A percentile compares a stretch with the other conserved stretches of the same genome.
These are phyloP conservation scores for Sphecodes monilicornis DNA, from an alignment of 2,888 invertebrate species.

Conservation along the genomic window DNA sequence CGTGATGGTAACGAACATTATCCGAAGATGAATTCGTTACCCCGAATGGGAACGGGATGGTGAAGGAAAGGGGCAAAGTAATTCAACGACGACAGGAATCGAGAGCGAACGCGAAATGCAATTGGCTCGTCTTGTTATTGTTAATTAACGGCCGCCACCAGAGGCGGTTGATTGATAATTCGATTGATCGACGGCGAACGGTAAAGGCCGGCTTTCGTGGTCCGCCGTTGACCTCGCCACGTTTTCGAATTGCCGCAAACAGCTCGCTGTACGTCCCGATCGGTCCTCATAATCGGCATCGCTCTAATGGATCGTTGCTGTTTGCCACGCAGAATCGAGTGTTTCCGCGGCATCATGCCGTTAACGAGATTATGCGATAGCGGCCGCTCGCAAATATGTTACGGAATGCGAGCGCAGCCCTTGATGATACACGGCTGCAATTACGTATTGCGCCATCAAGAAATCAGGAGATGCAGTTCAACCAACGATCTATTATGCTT, in stretches of 20 bases:
- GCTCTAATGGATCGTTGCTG: conserved; percentile 64
- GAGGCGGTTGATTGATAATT: conserved; percentile 67
- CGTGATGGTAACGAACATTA: not conserved
- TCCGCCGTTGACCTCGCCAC: conserved; percentile 14
- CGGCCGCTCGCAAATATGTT: conserved; percentile 54
- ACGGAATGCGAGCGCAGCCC: conserved; percentile 14
- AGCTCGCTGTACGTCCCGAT: conserved; percentile 25
- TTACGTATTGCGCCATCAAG: conserved; percentile 23
- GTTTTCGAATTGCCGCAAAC: conserved; percentile 51
- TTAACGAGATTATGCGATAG: conserved; percentile 64
- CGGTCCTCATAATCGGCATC: conserved; percentile 46
- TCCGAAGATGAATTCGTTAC: conserved; percentile 29
- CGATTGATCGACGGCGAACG: conserved; percentile 48
- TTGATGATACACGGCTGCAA: conserved; percentile 27
- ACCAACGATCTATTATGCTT: not conserved
- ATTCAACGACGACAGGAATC: conserved; percentile 12
- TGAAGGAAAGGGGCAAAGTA: conserved; percentile 30
- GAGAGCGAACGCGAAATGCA: conserved; percentile 33
- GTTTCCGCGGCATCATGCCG: conserved; percentile 38
- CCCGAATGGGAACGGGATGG: conserved; percentile 3
- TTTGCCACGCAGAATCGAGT: conserved; percentile 59
- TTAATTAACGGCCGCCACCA: conserved; percentile 61
- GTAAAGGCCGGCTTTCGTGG: conserved; percentile 36
- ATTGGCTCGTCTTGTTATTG: conserved; percentile 62
- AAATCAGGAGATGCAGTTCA: not conserved